Evolutionary conservation across 2,888 invertebrate genomes (phyloP).

Genomic region (Clanis bilineata): DNA sequence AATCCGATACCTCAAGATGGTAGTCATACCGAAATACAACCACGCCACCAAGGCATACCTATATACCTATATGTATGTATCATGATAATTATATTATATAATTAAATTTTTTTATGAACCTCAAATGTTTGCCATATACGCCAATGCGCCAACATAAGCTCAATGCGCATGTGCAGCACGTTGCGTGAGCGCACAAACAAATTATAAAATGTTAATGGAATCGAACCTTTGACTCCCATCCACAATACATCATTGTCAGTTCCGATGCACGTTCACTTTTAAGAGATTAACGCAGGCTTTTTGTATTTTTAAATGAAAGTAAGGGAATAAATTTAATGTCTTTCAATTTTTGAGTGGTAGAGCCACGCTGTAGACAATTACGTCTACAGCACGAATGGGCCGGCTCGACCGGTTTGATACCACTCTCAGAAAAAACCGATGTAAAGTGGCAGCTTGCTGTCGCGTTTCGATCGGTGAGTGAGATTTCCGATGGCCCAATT

Average conservation of each 20-base stretch:
- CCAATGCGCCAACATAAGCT: conserved; percentile 17
- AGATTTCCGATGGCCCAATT: no score
- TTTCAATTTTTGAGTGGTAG: no score
- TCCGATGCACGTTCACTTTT: conserved; percentile 28
- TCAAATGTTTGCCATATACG: conserved; percentile 1
- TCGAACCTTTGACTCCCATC: conserved; percentile 66
- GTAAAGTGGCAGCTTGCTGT: no score
- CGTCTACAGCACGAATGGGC: no score
- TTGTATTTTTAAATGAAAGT: not conserved
- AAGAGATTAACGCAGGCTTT: conserved; percentile 22
- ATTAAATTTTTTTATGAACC: not conserved
- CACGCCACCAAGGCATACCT: no score
- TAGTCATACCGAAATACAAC: no score
- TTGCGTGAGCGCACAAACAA: conserved; percentile 41
- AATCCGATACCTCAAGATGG: no score
- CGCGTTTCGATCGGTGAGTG: no score
- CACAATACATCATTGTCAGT: conserved; percentile 75
- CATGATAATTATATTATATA: not conserved
- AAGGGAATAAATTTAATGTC: not conserved
- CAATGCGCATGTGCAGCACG: no score
- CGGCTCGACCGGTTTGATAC: no score
- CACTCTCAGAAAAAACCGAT: no score
- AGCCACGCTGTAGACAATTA: no score
- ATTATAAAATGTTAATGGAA: conserved; percentile 74
- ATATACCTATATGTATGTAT: not conserved